Conservation (phyloP, 2,797 vertebrate genomes). For the Onychomys torridus region DNA sequence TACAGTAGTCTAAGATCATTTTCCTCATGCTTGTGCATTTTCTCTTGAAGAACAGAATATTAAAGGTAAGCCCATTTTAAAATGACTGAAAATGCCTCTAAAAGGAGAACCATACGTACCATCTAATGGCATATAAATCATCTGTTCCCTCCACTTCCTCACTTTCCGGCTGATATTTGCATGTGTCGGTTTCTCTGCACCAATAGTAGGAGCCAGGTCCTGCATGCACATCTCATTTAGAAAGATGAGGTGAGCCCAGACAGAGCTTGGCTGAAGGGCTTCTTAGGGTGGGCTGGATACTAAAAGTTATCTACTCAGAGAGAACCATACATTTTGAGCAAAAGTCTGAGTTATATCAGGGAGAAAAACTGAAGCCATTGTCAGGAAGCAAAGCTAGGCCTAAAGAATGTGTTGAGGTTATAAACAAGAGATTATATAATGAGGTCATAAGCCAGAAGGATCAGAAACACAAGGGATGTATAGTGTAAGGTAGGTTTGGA, state of each 20-base stretch:
- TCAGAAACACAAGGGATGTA: slow-evolving; percentile 12
- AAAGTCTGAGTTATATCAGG: neutral
- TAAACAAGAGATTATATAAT: slow-evolving; percentile 54
- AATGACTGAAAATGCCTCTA: neutral
- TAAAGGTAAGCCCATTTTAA: neutral
- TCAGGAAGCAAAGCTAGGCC: slow-evolving; percentile 16
- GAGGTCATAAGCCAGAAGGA: slow-evolving; percentile 49
- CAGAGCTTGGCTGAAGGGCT: neutral
- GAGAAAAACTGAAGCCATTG: neutral
- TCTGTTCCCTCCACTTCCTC: neutral
- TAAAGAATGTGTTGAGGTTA: slow-evolving; percentile 20
- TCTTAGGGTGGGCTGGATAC: neutral
- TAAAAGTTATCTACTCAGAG: neutral
- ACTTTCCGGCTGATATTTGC: neutral
- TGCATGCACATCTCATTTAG: neutral
- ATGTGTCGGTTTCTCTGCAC: neutral
- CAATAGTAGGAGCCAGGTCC: neutral
- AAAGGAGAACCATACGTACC: neutral
- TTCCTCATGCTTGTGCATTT: neutral
- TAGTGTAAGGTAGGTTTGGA: neutral
- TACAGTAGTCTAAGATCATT: neutral
- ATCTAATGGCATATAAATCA: neutral
- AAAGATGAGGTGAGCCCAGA: neutral
- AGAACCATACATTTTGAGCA: slow-evolving; percentile 4
- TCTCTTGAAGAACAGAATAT: neutral